Evolutionary conservation across 2,797 vertebrate genomes (phyloP).

Genomic region (Saxicola maurus): DNA sequence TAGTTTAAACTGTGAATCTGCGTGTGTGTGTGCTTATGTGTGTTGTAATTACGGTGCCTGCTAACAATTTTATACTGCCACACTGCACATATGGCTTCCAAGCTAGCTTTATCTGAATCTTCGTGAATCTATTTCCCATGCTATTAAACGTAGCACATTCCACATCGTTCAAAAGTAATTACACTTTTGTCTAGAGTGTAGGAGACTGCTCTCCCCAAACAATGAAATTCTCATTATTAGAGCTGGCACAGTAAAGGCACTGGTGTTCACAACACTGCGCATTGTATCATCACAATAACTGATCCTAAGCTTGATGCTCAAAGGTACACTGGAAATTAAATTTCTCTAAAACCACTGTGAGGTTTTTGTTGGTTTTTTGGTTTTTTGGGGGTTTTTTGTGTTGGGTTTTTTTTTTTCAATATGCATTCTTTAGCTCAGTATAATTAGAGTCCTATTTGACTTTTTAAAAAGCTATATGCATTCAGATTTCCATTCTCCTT

Average conservation of each 20-base stretch:
- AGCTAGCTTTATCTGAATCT: slow-evolving; percentile 74
- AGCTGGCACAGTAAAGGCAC: slow-evolving; percentile 66
- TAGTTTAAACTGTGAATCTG: slow-evolving; percentile 65
- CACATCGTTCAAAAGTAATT: slow-evolving; percentile 76
- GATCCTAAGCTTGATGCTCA: slow-evolving; percentile 62
- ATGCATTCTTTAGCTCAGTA: slow-evolving; percentile 45
- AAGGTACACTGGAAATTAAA: slow-evolving; percentile 69
- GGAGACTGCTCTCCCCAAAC: slow-evolving; percentile 71
- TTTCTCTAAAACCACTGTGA: slow-evolving; percentile 48
- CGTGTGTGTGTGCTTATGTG: neutral
- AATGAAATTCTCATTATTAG: slow-evolving; percentile 76
- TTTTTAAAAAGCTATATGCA: slow-evolving; percentile 62
- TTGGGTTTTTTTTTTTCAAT: slow-evolving; percentile 30
- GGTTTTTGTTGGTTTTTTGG: neutral
- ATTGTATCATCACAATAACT: slow-evolving; percentile 66
- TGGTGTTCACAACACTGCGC: slow-evolving; percentile 63
- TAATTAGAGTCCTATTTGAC: slow-evolving; percentile 64
- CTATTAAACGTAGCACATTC: slow-evolving; percentile 73
- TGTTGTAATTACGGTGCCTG: slow-evolving; percentile 64
- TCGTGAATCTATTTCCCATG: slow-evolving; percentile 72
- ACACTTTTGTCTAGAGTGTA: slow-evolving; percentile 75
- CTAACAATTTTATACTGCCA: slow-evolving; percentile 68
- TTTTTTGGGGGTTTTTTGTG: fast-evolving
- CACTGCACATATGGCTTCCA: slow-evolving; percentile 69
- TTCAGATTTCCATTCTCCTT: slow-evolving; percentile 41